Base-by-base conservation (phyloP, 23 tunicate genomes). In the Styela clava region DNA sequence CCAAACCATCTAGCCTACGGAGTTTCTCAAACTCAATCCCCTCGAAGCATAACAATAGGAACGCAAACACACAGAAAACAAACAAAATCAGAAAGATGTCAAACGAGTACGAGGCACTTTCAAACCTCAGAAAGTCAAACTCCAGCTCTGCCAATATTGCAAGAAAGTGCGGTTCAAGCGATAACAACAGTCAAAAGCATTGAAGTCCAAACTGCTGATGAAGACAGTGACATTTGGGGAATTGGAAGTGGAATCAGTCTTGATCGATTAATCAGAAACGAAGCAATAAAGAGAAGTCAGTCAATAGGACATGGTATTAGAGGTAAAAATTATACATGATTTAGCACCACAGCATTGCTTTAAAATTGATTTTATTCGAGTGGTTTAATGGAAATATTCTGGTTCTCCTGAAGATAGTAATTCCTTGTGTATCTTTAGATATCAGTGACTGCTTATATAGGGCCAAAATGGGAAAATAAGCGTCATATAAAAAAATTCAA, bases 271-370 rank as follows among this genome's bases (percentile, higher is more conserved):
- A 85, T 91, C 3, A 83, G 88, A 34, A 34, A 68, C 1, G 72
- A 84, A 78, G 88, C 74, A 3, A 83, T 72, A 76, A 85, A 85
- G 83, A 80, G 88, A 72, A 81, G 73, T 3, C 76, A 37, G 30
- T 85, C 88, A 68, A 68, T 85, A 2, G 81, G 65, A 24, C 52
- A 33, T 23, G 65, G 81, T 22, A 28, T 71, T 19, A 26, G 71
- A 25, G 71, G 31, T 26, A 5, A 19, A 61, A 61, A 61, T 21
- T 61, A 21, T 61, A 21, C 64, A 61, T 61, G 64, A 19, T 61
- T 61, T 61, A n/a, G n/a, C n/a, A n/a, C n/a, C n/a, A n/a, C n/a
- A n/a, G n/a, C n/a, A n/a, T n/a, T n/a, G n/a, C n/a, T n/a, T n/a
- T n/a, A n/a, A n/a, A n/a, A n/a, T n/a, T n/a, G n/a, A n/a, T n/a